Percentiles rank a stretch among this genome's conserved stretches.
Evolutionary conservation across 2,113 vertebrate genomes (phyloP).

Genomic region (Ageneiosus marmoratus): DNA sequence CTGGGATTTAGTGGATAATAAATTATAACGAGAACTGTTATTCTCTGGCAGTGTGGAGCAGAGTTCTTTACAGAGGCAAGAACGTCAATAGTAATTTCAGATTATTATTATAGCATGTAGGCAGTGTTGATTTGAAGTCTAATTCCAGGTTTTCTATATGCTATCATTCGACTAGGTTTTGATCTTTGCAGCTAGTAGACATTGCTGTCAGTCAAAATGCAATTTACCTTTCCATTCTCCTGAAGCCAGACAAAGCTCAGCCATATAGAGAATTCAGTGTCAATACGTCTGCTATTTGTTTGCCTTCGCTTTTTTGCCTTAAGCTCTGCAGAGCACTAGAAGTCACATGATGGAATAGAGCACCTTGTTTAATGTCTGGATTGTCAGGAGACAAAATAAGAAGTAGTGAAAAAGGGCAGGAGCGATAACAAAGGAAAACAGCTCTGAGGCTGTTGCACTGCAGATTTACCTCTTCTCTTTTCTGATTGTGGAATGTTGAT

Average conservation of each 20-base stretch:
- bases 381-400: conserved; percentile 34
- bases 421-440: conserved; percentile 36
- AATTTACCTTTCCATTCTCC: conserved; percentile 38
- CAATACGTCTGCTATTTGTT: conserved; percentile 49
- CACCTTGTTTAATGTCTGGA: conserved; percentile 39
- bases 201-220: conserved; percentile 42
- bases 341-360: conserved; percentile 37
- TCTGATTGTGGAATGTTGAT: conserved; percentile 6
- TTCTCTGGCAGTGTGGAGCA: not conserved
- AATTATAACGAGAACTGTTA: not conserved
- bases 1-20: conserved; percentile 3
- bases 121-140: not conserved
- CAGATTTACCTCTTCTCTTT: not conserved
- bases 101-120: not conserved
- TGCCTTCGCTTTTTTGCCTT: conserved; percentile 36
- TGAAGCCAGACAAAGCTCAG: conserved; percentile 51
- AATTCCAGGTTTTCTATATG: not conserved
- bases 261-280: conserved; percentile 36
- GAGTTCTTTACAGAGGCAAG: not conserved
- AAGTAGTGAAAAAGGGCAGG: conserved; percentile 30
- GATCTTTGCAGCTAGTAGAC: conserved; percentile 8
- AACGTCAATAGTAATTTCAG: not conserved
- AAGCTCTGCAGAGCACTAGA: conserved; percentile 27
- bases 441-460: not conserved
- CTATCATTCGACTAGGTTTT: not conserved